Percentiles rank a stretch among this genome's conserved stretches.
phyloP scores from a whole-genome alignment of 1,140 invertebrate species.

The Fopius arisanus region DNA sequence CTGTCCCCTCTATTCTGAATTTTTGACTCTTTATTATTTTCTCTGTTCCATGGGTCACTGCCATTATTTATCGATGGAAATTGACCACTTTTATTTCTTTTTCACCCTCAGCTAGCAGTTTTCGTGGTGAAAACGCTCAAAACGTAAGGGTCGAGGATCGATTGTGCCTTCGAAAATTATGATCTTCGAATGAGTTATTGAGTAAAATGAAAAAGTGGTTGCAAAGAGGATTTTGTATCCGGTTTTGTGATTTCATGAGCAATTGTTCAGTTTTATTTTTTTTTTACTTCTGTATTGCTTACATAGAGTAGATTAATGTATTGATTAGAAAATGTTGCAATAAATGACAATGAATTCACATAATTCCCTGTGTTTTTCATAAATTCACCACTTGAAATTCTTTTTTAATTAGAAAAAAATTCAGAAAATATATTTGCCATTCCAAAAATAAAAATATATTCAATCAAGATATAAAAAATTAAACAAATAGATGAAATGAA shows the following conservation, averaged over 20 bases:
- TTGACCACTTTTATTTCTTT: neutral
- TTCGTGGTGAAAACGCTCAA: constrained; percentile 57
- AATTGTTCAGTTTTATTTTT: constrained; percentile 57
- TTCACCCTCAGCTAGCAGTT: constrained; percentile 37
- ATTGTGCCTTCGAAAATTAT: constrained; percentile 57
- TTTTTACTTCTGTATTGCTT: constrained; percentile 60
- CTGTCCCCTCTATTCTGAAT: neutral
- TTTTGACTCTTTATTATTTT: neutral
- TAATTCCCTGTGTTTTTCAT: neutral
- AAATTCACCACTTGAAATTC: too few relatives aligned
- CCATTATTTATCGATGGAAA: neutral
- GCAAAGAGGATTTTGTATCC: constrained; percentile 49
- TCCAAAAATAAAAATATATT: too few relatives aligned
- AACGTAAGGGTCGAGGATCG: constrained; percentile 65
- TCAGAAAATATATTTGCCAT: too few relatives aligned
- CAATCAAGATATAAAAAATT: too few relatives aligned
- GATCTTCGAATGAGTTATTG: constrained; percentile 44
- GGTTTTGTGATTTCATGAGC: constrained; percentile 62
- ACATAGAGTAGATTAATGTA: constrained; percentile 58
- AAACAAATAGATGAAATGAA: too few relatives aligned
- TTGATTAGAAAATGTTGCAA: constrained; percentile 63
- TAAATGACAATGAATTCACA: constrained; percentile 58
- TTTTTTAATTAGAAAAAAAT: too few relatives aligned
- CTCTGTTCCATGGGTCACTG: neutral
- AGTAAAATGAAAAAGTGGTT: constrained; percentile 16